Percentiles rank a stretch among this genome's conserved stretches.
Conservation (phyloP, 2,113 vertebrate species). For the Sylvia atricapilla region DNA sequence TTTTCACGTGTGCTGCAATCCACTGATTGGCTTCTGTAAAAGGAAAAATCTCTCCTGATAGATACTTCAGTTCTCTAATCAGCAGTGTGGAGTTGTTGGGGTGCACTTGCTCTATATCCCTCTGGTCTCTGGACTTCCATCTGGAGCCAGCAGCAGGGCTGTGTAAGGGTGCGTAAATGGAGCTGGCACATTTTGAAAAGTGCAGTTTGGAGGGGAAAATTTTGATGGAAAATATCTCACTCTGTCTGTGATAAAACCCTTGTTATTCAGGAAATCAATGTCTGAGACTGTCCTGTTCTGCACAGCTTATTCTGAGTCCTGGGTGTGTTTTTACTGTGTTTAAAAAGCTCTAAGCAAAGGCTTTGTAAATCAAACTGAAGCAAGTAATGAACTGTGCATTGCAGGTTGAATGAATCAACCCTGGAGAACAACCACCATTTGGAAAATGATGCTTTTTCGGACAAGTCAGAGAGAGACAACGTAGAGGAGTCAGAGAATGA, state of each 20-base stretch:
- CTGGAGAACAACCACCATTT: constrained; percentile 79
- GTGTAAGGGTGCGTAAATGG: background rate
- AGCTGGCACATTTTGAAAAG: background rate
- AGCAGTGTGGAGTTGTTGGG: background rate
- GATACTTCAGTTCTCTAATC: background rate
- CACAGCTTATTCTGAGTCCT: background rate
- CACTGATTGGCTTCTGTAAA: background rate
- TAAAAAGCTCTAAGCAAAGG: background rate
- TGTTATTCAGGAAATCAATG: background rate
- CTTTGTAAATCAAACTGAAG: background rate
- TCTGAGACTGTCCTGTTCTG: background rate
- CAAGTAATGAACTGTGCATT: background rate
- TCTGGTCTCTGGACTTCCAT: background rate
- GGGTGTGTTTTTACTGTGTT: background rate
- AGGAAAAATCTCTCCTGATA: background rate
- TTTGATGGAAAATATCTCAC: background rate
- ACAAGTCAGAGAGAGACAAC: constrained; percentile 90
- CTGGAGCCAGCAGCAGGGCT: background rate
- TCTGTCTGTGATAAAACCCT: background rate
- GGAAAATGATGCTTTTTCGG: constrained; percentile 88
- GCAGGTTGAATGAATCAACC: constrained; percentile 83
- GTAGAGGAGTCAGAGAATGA: constrained; percentile 83
- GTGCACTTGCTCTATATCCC: background rate
- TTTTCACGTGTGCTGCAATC: background rate
- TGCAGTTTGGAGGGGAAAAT: background rate